phyloP scores from a whole-genome alignment of 2,113 vertebrate species.

The Onychostoma macrolepis region DNA sequence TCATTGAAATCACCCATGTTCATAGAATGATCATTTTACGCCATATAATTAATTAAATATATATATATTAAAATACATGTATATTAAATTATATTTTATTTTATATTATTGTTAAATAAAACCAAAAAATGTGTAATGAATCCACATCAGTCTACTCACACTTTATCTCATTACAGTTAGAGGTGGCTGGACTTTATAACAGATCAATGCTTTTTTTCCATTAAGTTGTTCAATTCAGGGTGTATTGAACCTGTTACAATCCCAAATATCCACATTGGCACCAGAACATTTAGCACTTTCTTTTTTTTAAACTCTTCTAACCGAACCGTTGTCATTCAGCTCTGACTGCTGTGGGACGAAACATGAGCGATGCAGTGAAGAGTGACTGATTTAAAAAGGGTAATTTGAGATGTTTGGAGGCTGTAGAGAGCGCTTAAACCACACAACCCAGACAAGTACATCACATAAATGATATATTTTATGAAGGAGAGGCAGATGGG shows the following conservation, averaged over 20 bases:
- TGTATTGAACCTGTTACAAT: neutral
- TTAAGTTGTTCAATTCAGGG: neutral
- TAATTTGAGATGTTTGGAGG: conserved; percentile 59
- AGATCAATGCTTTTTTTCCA: neutral
- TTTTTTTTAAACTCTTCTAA: neutral
- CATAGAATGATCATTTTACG: neutral
- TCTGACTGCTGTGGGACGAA: neutral
- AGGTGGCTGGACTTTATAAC: neutral
- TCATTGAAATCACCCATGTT: neutral
- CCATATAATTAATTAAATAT: too few relatives aligned
- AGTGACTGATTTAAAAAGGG: conserved; percentile 56
- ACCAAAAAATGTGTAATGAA: too few relatives aligned
- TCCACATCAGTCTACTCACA: neutral
- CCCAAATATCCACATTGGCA: neutral
- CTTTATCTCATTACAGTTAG: neutral
- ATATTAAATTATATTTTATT: too few relatives aligned
- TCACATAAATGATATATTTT: conserved; percentile 55
- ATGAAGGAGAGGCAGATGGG: conserved; percentile 53
- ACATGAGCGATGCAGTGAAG: conserved; percentile 11
- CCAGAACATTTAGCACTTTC: neutral
- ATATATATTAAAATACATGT: too few relatives aligned
- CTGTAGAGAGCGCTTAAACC: conserved; percentile 43
- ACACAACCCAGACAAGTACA: conserved; percentile 32
- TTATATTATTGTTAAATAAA: too few relatives aligned
- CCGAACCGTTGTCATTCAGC: neutral